These are phyloP conservation scores for Bradypodion pumilum DNA, from an alignment of 2,797 vertebrate species.

Conservation along the genomic window DNA sequence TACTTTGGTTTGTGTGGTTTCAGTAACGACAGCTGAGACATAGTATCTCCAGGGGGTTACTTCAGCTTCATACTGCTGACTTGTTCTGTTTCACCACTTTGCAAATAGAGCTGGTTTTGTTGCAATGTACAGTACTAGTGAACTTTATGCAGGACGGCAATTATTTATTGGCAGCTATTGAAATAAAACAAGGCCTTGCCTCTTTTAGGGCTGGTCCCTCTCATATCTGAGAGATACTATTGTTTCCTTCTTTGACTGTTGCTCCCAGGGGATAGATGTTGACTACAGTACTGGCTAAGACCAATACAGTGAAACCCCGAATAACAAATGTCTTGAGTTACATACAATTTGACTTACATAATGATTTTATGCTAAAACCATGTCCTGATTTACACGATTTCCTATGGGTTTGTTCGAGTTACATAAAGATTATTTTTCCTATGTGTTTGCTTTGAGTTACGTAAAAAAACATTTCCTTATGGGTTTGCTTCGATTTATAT, in stretches of 20 bases:
- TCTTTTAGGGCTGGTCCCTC: constrained; percentile 6
- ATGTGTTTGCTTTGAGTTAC: too few species aligned
- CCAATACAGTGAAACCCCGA: too few species aligned
- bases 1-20: constrained; percentile 36
- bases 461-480: too few species aligned
- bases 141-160: constrained; percentile 1
- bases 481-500: too few species aligned
- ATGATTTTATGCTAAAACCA: too few species aligned
- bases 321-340: too few species aligned
- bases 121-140: constrained; percentile 4
- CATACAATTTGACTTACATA: too few species aligned
- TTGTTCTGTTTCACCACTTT: not conserved
- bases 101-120: constrained; percentile 24
- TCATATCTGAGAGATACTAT: constrained; percentile 9
- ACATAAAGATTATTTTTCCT: too few species aligned
- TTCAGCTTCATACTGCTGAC: constrained; percentile 7
- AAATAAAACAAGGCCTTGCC: constrained; percentile 13
- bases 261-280: constrained; percentile 8
- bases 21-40: constrained; percentile 31
- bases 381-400: too few species aligned
- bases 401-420: too few species aligned
- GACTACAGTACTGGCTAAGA: not conserved
- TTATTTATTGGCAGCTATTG: constrained; percentile 32
- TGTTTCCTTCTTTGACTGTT: constrained; percentile 27
- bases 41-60: constrained; percentile 26